These are phyloP conservation scores for Erinaceus europaeus DNA, from an alignment of 2,113 vertebrate genomes.

Conservation along the genomic window DNA sequence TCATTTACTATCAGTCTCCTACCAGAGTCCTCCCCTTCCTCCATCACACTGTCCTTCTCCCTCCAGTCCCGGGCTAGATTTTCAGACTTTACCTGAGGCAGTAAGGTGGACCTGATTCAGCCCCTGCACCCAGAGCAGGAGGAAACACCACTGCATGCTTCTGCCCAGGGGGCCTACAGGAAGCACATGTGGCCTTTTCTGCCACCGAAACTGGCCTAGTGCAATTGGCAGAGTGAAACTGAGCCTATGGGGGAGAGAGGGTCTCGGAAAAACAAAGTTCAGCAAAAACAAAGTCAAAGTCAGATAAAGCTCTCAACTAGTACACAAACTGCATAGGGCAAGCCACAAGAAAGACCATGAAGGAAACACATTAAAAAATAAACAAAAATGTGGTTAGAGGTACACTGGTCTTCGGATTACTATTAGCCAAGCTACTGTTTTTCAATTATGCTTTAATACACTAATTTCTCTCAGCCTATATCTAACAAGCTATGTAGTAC, in stretches of 20 bases:
- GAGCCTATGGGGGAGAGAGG: slow-evolving; percentile 7
- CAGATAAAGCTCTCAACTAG: slow-evolving; percentile 6
- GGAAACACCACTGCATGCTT: slow-evolving; percentile 60
- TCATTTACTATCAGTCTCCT: too few relatives aligned
- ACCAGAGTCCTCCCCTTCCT: not conserved
- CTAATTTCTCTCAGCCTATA: not conserved
- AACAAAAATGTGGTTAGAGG: slow-evolving; percentile 43
- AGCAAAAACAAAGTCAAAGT: slow-evolving; percentile 44
- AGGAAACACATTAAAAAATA: slow-evolving; percentile 54
- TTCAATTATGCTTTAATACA: not conserved
- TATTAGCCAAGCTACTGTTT: not conserved
- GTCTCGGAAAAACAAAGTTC: slow-evolving; percentile 62
- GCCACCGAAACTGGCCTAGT: slow-evolving; percentile 15
- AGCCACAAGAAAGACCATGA: slow-evolving; percentile 61
- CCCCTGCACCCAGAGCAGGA: slow-evolving; percentile 62
- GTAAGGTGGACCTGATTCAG: slow-evolving; percentile 34
- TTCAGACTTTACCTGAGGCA: slow-evolving; percentile 52
- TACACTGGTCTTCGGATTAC: not conserved
- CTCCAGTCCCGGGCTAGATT: not conserved
- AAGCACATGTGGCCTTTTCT: slow-evolving; percentile 51
- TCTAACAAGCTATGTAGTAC: not conserved
- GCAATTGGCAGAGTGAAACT: slow-evolving; percentile 8
- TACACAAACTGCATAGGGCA: not conserved
- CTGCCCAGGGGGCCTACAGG: slow-evolving; percentile 37
- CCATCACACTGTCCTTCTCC: not conserved